Conservation (phyloP, 2,888 invertebrate genomes). For the Linnaemya vulpina region DNA sequence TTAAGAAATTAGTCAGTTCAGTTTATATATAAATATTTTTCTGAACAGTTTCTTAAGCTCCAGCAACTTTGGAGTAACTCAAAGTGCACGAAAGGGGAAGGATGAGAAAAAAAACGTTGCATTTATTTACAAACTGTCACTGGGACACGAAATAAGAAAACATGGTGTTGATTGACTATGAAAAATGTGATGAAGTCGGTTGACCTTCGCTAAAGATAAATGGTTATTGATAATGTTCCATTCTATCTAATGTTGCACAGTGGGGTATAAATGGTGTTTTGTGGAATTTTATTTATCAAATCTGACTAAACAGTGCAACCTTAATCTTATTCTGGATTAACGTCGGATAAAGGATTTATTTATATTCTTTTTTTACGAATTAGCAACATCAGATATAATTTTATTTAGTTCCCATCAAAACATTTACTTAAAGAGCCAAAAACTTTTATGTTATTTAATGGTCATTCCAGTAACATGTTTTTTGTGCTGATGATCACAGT, state of each 20-base stretch:
- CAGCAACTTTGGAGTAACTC: neutral
- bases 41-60: constrained; percentile 23
- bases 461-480: too few relatives aligned
- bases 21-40: constrained; percentile 29
- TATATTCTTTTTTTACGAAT: too few relatives aligned
- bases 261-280: too few relatives aligned
- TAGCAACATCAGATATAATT: too few relatives aligned
- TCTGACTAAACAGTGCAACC: too few relatives aligned
- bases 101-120: constrained; percentile 21
- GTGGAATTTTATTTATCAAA: too few relatives aligned
- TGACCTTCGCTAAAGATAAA: constrained; percentile 69
- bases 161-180: constrained; percentile 64
- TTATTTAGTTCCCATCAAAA: too few relatives aligned
- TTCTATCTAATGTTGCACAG: constrained; percentile 13
- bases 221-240: constrained; percentile 61
- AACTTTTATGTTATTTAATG: too few relatives aligned
- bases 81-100: constrained; percentile 2
- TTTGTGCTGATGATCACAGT: too few relatives aligned
- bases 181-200: constrained; percentile 67
- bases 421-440: too few relatives aligned
- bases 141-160: constrained; percentile 50
- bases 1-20: constrained; percentile 79
- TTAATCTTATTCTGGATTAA: too few relatives aligned
- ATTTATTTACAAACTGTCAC: constrained; percentile 56
- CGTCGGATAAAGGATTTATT: too few relatives aligned